phyloP scores from a whole-genome alignment of 2,888 invertebrate genomes.

The Apamea monoglypha region DNA sequence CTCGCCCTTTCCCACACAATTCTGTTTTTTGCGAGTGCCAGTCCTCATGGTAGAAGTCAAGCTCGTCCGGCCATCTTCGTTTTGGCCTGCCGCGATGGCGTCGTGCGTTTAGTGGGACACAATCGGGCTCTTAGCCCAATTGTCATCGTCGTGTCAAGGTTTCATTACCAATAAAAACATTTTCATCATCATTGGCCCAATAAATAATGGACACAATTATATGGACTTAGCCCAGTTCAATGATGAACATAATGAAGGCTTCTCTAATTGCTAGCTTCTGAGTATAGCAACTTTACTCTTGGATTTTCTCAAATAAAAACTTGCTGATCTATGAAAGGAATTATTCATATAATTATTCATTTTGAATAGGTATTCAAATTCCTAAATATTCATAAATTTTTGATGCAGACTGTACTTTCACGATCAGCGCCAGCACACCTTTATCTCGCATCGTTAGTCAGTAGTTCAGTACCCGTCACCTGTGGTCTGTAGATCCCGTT shows the following conservation, averaged over 20 bases:
- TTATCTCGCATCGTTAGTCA: slow-evolving; percentile 30
- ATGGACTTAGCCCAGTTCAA: neutral
- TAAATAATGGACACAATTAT: neutral
- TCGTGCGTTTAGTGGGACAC: too few relatives aligned
- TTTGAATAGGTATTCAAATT: neutral
- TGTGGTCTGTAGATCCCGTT: slow-evolving; percentile 43
- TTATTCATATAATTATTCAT: neutral
- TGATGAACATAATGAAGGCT: neutral
- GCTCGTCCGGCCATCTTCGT: too few relatives aligned
- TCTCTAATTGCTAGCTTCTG: neutral
- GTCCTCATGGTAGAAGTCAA: too few relatives aligned
- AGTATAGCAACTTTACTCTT: neutral
- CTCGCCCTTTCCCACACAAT: too few relatives aligned
- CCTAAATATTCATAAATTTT: neutral
- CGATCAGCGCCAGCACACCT: slow-evolving; percentile 50
- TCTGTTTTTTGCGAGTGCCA: too few relatives aligned
- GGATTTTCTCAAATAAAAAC: neutral
- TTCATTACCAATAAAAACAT: neutral
- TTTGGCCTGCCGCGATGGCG: too few relatives aligned
- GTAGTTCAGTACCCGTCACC: slow-evolving; percentile 51
- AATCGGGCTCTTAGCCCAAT: too few relatives aligned
- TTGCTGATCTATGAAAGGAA: neutral
- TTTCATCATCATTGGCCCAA: too few relatives aligned
- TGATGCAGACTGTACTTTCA: slow-evolving; percentile 23
- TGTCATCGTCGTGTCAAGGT: neutral